phyloP scores from a whole-genome alignment of 2,113 vertebrate species.

The Chaetura pelagica region DNA sequence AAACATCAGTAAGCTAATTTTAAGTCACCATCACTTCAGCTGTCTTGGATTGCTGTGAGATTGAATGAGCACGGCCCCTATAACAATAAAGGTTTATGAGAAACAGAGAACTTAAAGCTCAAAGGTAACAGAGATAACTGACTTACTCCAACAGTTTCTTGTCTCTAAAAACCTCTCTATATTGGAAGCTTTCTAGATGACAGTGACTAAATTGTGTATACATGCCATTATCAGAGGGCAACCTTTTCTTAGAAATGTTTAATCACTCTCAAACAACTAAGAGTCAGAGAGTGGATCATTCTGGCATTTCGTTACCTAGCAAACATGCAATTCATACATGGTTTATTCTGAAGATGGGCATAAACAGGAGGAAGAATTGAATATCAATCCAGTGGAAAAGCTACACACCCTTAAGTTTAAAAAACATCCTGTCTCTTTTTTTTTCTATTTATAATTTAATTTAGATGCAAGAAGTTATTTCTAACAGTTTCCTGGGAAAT shows the following conservation, averaged over 20 bases:
- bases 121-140: background rate
- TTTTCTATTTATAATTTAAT: background rate
- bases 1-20: background rate
- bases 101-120: background rate
- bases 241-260: background rate
- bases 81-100: background rate
- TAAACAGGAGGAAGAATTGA: background rate
- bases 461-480: background rate
- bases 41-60: background rate
- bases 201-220: background rate
- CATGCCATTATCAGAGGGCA: background rate
- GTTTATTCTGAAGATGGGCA: background rate
- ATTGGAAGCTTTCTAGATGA: background rate
- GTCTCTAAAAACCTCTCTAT: background rate
- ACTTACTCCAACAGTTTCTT: background rate
- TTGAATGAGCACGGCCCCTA: background rate
- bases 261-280: background rate
- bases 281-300: background rate
- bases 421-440: background rate
- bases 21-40: background rate
- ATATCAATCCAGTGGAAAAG: background rate
- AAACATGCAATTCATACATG: background rate
- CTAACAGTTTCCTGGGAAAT: background rate
- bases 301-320: background rate
- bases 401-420: background rate